Evolutionary conservation across 2,113 vertebrate genomes (phyloP).

Genomic region (Serinus canaria): DNA sequence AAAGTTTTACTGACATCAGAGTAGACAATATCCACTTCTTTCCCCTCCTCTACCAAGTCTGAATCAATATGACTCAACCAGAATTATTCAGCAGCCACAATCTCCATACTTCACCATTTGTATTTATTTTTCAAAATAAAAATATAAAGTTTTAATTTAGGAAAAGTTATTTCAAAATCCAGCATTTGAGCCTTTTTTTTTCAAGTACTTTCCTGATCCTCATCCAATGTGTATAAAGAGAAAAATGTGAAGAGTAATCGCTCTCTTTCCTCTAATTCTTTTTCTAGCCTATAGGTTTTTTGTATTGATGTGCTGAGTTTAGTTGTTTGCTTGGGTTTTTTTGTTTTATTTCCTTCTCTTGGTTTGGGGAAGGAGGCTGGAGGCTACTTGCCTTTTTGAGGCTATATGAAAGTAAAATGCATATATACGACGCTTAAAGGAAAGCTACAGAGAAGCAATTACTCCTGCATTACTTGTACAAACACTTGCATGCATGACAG

Average conservation of each 20-base stretch:
- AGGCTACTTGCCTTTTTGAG: background rate
- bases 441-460: background rate
- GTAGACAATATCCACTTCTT: background rate
- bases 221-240: background rate
- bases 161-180: background rate
- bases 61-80: background rate
- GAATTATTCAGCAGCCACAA: background rate
- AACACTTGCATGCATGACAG: background rate
- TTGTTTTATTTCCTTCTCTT: background rate
- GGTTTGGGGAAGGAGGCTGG: background rate
- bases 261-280: background rate
- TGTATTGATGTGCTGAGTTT: background rate
- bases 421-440: background rate
- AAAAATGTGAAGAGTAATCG: background rate
- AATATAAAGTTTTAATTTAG: background rate
- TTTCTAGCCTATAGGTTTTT: background rate
- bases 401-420: background rate
- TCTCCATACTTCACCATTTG: background rate
- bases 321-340: fast-evolving
- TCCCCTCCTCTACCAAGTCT: background rate
- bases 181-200: background rate
- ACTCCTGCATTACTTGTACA: background rate
- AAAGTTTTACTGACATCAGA: background rate
- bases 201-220: background rate
- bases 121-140: background rate